These are phyloP conservation scores for Lordiphosa fenestrarum DNA, from an alignment of 2,888 invertebrate species.

Conservation along the genomic window DNA sequence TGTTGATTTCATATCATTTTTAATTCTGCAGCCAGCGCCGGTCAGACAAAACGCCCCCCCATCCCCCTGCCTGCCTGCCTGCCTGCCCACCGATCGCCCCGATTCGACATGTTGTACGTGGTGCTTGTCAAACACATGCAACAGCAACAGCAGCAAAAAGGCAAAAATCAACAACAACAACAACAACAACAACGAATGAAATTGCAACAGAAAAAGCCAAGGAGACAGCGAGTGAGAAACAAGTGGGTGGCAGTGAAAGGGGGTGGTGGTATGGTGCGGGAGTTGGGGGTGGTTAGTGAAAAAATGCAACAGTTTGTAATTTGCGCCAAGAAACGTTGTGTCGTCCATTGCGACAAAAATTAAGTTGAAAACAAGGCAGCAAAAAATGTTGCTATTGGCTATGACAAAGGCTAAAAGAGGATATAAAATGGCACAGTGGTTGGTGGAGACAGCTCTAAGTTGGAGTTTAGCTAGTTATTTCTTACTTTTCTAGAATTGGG, in stretches of 20 bases:
- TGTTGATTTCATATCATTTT: constrained; percentile 55
- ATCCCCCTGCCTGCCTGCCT: constrained; percentile 6
- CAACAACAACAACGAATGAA: constrained; percentile 9
- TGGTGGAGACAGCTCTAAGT: too few species aligned
- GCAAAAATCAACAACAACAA: constrained; percentile 2
- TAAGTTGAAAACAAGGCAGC: constrained; percentile 29
- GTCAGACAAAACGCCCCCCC: constrained; percentile 19
- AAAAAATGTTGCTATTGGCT: constrained; percentile 25
- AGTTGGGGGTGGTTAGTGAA: neutral
- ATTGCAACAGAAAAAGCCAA: constrained; percentile 10
- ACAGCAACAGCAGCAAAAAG: constrained; percentile 19
- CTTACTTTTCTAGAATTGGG: too few species aligned
- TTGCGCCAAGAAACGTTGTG: constrained; percentile 25
- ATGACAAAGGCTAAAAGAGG: constrained; percentile 14
- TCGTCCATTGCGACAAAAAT: constrained; percentile 15
- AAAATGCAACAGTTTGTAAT: constrained; percentile 45
- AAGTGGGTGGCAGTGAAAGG: neutral
- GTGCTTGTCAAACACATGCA: constrained; percentile 38
- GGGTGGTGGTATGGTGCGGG: neutral
- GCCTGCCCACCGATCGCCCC: constrained; percentile 1
- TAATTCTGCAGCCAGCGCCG: constrained; percentile 42
- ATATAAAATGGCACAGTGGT: neutral
- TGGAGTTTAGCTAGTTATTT: too few species aligned
- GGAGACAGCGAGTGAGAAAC: neutral
- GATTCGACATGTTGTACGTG: constrained; percentile 24